Evolutionary conservation across 2,888 invertebrate genomes (phyloP), one percentile per base, ranked within the genome.

Genomic region (Coecobrya sp.): DNA sequence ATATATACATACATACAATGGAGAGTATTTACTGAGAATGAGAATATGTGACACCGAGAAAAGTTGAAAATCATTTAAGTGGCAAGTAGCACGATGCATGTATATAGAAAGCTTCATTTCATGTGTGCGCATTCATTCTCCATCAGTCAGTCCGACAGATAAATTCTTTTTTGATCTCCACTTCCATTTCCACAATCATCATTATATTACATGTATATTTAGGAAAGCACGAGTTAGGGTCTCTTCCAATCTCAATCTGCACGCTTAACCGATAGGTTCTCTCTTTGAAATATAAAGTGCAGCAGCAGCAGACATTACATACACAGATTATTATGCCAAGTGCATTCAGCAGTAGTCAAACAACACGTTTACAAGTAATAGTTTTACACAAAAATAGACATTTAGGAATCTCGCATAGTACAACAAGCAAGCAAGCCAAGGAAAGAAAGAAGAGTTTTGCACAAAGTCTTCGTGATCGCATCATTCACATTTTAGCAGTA

Each of bases 211-310:
- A 73, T 25, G 65, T 45, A 65, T 85, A 85, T 85, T 85, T 81
- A 88, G 81, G 65, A 13, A 22, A 88, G 68, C 62, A 62, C 65
- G 81, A 81, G 62, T 49, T 59, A 19, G n/a, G 81, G 68, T 68
- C 52, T 81, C 81, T 81, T 22, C 81, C 88, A 88, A 88, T 88
- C 88, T 88, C 68, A 25, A 81, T 79, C 88, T 88, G 88, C 68
- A 88, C 88, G 81, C 88, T 62, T 81, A 88, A 5, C 68, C 87
- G 87, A 87, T 59, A 87, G 87, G 87, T 79, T 62, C 49, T 11
- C 76, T 30, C 22, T 79, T 87, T 68, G 86, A 86, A 70, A 70
- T 27, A 65, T n/a, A 52, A 27, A 30, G 81, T 81, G 81, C 55
- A 87, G 76, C 59, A 49, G 73, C 5, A 76, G 25, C 22, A 81